phyloP scores from a whole-genome alignment of 2,113 vertebrate species.

The Erinaceus europaeus region DNA sequence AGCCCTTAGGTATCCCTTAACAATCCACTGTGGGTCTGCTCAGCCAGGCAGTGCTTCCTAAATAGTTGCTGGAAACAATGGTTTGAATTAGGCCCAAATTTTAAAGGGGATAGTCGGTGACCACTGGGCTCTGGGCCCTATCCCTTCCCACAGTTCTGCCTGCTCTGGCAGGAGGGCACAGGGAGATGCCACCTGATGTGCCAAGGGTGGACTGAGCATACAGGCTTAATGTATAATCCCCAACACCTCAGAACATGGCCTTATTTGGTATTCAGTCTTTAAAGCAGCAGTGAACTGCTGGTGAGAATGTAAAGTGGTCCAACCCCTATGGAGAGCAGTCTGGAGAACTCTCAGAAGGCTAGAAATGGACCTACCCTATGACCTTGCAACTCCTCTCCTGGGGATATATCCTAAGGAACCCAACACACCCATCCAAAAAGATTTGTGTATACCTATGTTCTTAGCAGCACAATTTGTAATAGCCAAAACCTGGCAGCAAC shows the following conservation, averaged over 20 bases:
- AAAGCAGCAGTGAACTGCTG: background rate
- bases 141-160: background rate
- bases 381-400: no score
- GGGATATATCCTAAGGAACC: no score
- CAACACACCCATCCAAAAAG: no score
- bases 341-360: no score
- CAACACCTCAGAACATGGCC: background rate
- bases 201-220: no score
- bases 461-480: no score
- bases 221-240: background rate
- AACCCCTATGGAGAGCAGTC: no score
- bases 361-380: no score
- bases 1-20: conserved; percentile 67
- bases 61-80: conserved; percentile 75
- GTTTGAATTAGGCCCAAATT: conserved; percentile 72
- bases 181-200: no score
- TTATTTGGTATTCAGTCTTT: background rate
- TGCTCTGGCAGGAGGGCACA: background rate
- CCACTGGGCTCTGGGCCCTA: conserved; percentile 25
- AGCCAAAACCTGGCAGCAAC: no score
- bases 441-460: no score
- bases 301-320: no score
- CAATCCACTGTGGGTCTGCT: conserved; percentile 68
- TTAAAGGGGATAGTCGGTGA: conserved; percentile 52
- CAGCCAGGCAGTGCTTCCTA: conserved; percentile 74